phyloP scores from a whole-genome alignment of 2,888 invertebrate species.

The Bellardia bayeri region DNA sequence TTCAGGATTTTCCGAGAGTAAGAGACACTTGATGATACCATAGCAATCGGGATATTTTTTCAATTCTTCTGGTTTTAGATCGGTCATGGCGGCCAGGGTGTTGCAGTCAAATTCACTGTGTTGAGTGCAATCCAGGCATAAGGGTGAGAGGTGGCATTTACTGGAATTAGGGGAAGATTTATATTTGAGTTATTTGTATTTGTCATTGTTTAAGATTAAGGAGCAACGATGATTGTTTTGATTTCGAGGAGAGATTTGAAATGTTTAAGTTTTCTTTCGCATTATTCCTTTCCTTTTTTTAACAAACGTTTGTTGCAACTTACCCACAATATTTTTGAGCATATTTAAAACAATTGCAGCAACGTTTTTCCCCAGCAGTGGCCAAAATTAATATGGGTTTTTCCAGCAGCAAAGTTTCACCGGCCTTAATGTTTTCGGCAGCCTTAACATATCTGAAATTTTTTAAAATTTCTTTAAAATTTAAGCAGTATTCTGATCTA shows the following conservation, averaged over 20 bases:
- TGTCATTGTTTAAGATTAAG: not conserved
- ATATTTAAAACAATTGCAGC: slow-evolving; percentile 85
- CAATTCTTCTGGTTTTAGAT: slow-evolving; percentile 81
- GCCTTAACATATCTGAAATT: slow-evolving; percentile 85
- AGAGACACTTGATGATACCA: slow-evolving; percentile 84
- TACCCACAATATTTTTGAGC: slow-evolving; percentile 80
- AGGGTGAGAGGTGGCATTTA: slow-evolving; percentile 85
- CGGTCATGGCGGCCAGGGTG: slow-evolving; percentile 83
- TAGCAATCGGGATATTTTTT: slow-evolving; percentile 75
- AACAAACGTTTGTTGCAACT: slow-evolving; percentile 40
- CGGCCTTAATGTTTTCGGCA: slow-evolving; percentile 85
- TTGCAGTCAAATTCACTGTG: slow-evolving; percentile 85
- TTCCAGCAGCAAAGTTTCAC: slow-evolving; percentile 86
- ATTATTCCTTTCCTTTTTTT: no score
- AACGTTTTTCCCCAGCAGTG: slow-evolving; percentile 80
- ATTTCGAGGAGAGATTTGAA: no score
- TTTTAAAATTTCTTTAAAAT: not conserved
- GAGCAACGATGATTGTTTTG: no score
- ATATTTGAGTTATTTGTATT: not conserved
- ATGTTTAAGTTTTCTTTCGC: no score
- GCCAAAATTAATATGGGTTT: slow-evolving; percentile 86
- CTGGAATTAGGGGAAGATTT: slow-evolving; percentile 78
- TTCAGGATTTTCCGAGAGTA: slow-evolving; percentile 83
- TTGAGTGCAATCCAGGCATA: slow-evolving; percentile 84
- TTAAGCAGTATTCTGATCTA: not conserved